phyloP scores from a whole-genome alignment of 2,888 invertebrate genomes.

The Heteropelma amictum region DNA sequence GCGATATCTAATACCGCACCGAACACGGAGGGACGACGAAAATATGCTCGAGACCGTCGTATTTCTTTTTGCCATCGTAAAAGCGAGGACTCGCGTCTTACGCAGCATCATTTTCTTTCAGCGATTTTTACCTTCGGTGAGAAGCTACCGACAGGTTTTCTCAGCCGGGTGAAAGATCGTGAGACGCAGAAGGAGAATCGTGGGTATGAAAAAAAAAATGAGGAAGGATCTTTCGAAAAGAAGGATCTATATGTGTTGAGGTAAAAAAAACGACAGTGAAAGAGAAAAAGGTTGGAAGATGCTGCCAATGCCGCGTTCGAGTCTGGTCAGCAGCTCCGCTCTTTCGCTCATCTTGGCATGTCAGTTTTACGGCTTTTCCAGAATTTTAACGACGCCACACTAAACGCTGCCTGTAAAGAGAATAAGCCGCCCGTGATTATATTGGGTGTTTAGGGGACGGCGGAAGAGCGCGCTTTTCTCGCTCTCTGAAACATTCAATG shows the following conservation, averaged over 20 bases:
- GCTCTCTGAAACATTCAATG: slow-evolving; percentile 39
- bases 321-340: slow-evolving; percentile 8
- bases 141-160: slow-evolving; percentile 24
- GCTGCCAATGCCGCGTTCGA: slow-evolving; percentile 29
- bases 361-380: slow-evolving; percentile 74
- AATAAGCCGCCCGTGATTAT: slow-evolving; percentile 60
- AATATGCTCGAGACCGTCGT: slow-evolving; percentile 8
- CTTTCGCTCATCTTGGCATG: slow-evolving; percentile 44
- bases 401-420: slow-evolving; percentile 62
- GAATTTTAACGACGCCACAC: slow-evolving; percentile 75
- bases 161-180: slow-evolving; percentile 25
- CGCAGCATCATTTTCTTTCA: slow-evolving; percentile 47
- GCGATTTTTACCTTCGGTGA: slow-evolving; percentile 37
- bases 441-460: slow-evolving; percentile 63
- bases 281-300: neutral
- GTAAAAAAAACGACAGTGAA: neutral
- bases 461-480: slow-evolving; percentile 47
- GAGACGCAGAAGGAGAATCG: neutral
- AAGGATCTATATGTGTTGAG: slow-evolving; percentile 5
- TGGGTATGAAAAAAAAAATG: no score
- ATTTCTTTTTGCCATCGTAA: slow-evolving; percentile 68
- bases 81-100: slow-evolving; percentile 59
- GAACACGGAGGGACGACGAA: slow-evolving; percentile 6
- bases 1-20: slow-evolving; percentile 19
- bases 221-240: slow-evolving; percentile 3